Conservation (phyloP, 2,888 invertebrate genomes). For the Caenorhabditis panamensis region DNA sequence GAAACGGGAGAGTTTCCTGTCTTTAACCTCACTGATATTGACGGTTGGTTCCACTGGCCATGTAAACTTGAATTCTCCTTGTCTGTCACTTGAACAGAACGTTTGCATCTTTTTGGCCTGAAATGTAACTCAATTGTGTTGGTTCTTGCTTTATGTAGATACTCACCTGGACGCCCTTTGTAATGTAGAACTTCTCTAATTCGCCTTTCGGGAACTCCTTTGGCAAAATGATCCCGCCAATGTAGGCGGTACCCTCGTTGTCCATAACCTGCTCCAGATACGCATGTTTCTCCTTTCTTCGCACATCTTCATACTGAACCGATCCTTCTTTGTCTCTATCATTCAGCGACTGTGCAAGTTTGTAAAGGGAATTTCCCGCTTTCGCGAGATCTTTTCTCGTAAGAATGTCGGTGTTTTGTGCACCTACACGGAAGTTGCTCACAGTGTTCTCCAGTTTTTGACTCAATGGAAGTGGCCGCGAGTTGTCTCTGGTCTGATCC, state of each 20-base stretch:
- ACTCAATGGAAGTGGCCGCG: background rate
- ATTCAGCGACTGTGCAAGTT: too few species aligned
- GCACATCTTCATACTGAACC: too few species aligned
- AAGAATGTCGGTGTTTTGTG: background rate
- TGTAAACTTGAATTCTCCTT: constrained; percentile 14
- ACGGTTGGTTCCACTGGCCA: constrained; percentile 1
- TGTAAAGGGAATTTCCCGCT: too few species aligned
- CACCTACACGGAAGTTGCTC: background rate
- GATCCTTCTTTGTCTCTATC: too few species aligned
- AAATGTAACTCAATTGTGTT: background rate
- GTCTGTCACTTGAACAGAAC: background rate
- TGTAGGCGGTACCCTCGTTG: background rate
- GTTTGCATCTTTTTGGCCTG: constrained; percentile 6
- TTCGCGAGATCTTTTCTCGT: background rate
- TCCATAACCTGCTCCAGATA: background rate
- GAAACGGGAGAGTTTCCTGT: background rate
- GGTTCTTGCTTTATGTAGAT: too few species aligned
- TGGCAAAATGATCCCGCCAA: background rate
- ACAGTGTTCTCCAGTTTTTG: background rate
- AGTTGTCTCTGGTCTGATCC: background rate
- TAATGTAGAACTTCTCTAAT: background rate
- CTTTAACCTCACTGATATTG: background rate
- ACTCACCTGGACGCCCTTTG: background rate
- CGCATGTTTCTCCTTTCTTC: too few species aligned
- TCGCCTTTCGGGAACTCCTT: background rate